Evolutionary conservation across 2,797 vertebrate species (phyloP).

Genomic region (Columba guinea): DNA sequence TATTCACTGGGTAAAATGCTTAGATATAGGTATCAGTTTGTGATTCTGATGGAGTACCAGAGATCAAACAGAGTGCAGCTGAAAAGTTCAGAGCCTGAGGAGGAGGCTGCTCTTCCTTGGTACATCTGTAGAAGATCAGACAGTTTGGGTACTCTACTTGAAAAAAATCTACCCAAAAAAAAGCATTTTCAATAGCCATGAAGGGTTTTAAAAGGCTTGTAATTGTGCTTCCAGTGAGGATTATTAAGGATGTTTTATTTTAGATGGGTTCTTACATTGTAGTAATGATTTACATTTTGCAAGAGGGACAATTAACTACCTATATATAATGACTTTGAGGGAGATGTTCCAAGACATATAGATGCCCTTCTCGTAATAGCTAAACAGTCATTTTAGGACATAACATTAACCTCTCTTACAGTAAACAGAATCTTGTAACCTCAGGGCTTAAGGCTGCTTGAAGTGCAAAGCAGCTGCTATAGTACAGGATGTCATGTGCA

Average conservation of each 20-base stretch:
- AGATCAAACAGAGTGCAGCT: neutral
- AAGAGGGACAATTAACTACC: neutral
- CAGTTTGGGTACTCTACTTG: neutral
- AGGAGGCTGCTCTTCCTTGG: neutral
- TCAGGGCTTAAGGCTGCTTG: neutral
- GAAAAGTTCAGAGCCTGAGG: neutral
- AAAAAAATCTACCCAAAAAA: neutral
- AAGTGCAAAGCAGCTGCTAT: neutral
- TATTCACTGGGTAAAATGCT: neutral
- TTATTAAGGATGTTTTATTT: neutral
- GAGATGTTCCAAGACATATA: neutral
- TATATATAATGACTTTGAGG: neutral
- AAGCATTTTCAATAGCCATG: neutral
- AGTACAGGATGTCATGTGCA: neutral
- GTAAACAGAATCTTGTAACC: neutral
- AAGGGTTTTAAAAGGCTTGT: neutral
- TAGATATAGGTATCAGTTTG: neutral
- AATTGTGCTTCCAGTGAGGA: neutral
- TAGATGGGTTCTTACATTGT: neutral
- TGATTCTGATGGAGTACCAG: neutral
- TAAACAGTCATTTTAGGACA: neutral
- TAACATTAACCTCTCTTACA: neutral
- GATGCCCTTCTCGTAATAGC: neutral
- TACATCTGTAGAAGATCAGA: neutral
- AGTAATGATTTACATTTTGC: neutral